phyloP scores from a whole-genome alignment of 2,888 invertebrate species.

The Drosophila mulleri region DNA sequence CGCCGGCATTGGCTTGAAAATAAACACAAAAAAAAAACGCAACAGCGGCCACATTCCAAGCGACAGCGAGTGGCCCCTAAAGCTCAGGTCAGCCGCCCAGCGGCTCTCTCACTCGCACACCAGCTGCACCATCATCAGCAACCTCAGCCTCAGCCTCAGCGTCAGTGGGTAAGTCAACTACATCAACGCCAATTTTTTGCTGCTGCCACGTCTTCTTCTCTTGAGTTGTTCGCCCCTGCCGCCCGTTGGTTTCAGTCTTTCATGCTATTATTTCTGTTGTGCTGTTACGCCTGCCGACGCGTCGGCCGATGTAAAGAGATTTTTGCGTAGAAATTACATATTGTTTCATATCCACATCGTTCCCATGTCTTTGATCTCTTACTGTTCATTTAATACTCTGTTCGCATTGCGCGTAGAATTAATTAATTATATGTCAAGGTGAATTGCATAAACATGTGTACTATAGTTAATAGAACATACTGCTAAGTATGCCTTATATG shows the following conservation, averaged over 20 bases:
- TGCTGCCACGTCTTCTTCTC: slow-evolving; percentile 41
- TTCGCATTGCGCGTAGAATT: neutral
- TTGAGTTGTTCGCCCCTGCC: slow-evolving; percentile 24
- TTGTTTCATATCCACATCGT: slow-evolving; percentile 48
- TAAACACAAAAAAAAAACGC: slow-evolving; percentile 16
- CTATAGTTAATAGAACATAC: too few species aligned
- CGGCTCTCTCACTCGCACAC: slow-evolving; percentile 21
- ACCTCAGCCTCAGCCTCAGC: slow-evolving; percentile 19
- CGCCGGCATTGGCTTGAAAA: slow-evolving; percentile 50
- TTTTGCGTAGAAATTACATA: slow-evolving; percentile 60
- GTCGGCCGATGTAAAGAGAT: slow-evolving; percentile 47
- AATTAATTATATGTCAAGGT: neutral
- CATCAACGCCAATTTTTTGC: slow-evolving; percentile 55
- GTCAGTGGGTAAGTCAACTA: slow-evolving; percentile 61
- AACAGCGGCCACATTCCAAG: slow-evolving; percentile 52
- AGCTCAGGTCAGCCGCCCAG: slow-evolving; percentile 59
- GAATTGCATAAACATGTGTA: neutral
- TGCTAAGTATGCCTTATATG: too few species aligned
- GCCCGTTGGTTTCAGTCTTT: neutral
- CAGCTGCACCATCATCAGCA: slow-evolving; percentile 41
- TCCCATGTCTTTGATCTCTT: slow-evolving; percentile 12
- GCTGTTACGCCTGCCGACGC: slow-evolving; percentile 41
- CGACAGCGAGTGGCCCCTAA: slow-evolving; percentile 48
- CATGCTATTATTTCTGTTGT: slow-evolving; percentile 26
- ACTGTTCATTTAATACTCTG: neutral